Evolutionary conservation across 37 sponge, comb jelly and placozoan species (phyloP), one percentile per base, ranked within the genome.

Genomic region (Aplysina aerophoba): DNA sequence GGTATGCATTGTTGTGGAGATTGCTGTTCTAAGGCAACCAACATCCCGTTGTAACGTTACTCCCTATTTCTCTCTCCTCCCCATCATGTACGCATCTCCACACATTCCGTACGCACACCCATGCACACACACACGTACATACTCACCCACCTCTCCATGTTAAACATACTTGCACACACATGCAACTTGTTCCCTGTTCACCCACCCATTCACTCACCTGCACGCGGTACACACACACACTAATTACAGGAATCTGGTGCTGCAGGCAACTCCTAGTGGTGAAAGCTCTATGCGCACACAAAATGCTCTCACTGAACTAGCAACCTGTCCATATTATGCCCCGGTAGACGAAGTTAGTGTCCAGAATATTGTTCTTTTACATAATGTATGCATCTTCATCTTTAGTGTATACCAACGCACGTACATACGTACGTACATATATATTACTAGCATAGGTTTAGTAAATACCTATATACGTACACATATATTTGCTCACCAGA

Each of bases 341-440:
- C 5, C 85, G 85, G 57, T 91, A 88, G 91, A 88, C 87, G 13
- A 37, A 84, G 53, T 77, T 80, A 3, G 62, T 44, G 50, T 44
- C 50, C 3, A 44, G 50, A 44, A 44, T 44, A 44, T n/a, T n/a
- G n/a, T n/a, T n/a, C 50, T 44, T 44, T 44, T 44, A 44, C 8
- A 44, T n/a, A n/a, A n/a, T n/a, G n/a, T n/a, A n/a, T n/a, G n/a
- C n/a, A n/a, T n/a, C n/a, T n/a, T n/a, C n/a, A n/a, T n/a, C n/a
- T n/a, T n/a, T n/a, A n/a, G n/a, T n/a, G n/a, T n/a, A n/a, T n/a
- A n/a, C n/a, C n/a, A n/a, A n/a, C n/a, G n/a, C n/a, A n/a, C n/a
- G n/a, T n/a, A n/a, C n/a, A n/a, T n/a, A n/a, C n/a, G n/a, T n/a
- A n/a, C n/a, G n/a, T n/a, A n/a, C n/a, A n/a, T n/a, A n/a, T n/a